A percentile compares a stretch with the other conserved stretches of the same genome.
Conservation (phyloP, 1,140 invertebrate species). For the Drosophila subobscura region DNA sequence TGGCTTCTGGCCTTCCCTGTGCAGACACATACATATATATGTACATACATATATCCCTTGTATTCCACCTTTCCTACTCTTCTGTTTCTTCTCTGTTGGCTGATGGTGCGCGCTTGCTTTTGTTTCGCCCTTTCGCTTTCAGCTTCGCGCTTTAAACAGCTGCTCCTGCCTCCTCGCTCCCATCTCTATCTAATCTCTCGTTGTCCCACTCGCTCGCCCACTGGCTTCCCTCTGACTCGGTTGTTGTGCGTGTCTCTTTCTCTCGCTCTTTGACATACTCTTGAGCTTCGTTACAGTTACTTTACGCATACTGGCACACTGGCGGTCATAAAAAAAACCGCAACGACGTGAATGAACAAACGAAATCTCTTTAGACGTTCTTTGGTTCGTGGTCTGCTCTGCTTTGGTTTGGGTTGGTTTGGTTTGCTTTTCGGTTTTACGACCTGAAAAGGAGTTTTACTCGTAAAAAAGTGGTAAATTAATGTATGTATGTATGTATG, state of each 20-base stretch:
- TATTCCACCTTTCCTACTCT: slow-evolving; percentile 19
- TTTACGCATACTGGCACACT: slow-evolving; percentile 68
- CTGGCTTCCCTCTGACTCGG: slow-evolving; percentile 5
- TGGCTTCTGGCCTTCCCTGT: slow-evolving; percentile 12
- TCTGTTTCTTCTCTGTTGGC: slow-evolving; percentile 10
- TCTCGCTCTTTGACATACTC: slow-evolving; percentile 38
- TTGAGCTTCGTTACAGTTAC: slow-evolving; percentile 66
- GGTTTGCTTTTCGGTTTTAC: no score
- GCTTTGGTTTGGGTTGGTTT: no score
- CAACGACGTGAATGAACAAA: slow-evolving; percentile 42
- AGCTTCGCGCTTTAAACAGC: slow-evolving; percentile 71
- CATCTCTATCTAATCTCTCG: neutral
- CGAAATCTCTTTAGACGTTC: slow-evolving; percentile 43
- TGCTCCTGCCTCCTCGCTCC: slow-evolving; percentile 38
- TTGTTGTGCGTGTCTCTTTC: slow-evolving; percentile 4
- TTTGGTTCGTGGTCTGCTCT: slow-evolving; percentile 5
- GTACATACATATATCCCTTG: neutral
- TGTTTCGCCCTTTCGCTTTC: slow-evolving; percentile 71
- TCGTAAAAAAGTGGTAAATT: no score
- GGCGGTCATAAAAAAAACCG: slow-evolving; percentile 69
- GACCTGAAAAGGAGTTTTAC: no score
- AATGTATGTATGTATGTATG: neutral
- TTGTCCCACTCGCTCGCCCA: neutral
- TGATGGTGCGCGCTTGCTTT: slow-evolving; percentile 42
- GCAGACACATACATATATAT: neutral